Conservation (phyloP, 2,113 vertebrate genomes). For the Willisornis vidua region DNA sequence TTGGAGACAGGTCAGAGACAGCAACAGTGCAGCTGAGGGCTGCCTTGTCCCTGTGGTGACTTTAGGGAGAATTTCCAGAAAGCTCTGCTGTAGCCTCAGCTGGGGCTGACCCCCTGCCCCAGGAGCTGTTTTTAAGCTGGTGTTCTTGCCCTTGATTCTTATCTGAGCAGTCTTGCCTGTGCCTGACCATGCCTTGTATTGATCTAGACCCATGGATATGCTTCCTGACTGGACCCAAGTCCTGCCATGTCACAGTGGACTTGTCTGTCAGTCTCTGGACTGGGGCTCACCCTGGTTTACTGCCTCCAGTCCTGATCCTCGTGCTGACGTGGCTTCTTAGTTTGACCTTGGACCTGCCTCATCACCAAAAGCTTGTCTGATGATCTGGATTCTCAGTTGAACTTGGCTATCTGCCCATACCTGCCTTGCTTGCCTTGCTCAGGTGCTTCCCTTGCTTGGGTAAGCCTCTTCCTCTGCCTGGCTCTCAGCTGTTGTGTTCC, state of each 20-base stretch:
- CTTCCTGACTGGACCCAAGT: neutral
- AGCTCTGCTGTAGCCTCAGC: neutral
- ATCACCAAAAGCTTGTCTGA: neutral
- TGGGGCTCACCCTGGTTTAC: neutral
- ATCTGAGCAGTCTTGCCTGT: neutral
- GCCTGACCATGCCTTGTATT: neutral
- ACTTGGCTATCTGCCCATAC: fast-evolving
- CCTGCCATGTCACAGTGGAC: neutral
- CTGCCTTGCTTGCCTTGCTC: neutral
- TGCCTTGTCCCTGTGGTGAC: neutral
- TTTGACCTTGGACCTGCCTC: neutral
- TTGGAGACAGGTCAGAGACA: neutral
- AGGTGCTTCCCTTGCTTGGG: neutral
- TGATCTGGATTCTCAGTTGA: neutral
- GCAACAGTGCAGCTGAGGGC: neutral
- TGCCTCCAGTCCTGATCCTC: neutral
- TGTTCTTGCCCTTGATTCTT: neutral
- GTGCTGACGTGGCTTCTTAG: neutral
- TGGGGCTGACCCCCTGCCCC: neutral
- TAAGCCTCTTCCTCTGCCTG: neutral
- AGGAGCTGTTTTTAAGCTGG: neutral
- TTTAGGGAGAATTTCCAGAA: neutral
- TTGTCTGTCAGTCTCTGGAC: neutral
- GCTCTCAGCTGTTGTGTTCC: neutral
- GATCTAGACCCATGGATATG: neutral